Evolutionary conservation across 2,888 invertebrate genomes (phyloP).

Genomic region (Pachymerium ferrugineum): DNA sequence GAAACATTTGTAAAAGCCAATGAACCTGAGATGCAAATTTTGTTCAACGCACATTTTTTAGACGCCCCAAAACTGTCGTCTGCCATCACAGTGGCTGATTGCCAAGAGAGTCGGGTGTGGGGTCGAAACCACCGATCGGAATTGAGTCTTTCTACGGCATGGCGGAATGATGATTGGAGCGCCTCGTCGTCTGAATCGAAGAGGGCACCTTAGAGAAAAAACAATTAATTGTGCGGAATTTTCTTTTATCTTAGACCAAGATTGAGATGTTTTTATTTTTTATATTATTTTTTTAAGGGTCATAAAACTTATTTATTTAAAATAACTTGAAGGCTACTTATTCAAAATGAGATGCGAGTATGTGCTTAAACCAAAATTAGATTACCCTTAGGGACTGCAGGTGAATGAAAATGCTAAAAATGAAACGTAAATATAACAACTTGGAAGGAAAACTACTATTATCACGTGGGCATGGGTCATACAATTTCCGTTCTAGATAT

Average conservation of each 20-base stretch:
- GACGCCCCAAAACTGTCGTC: conserved; percentile 24
- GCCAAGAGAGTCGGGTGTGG: not conserved
- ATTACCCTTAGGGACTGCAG: not conserved
- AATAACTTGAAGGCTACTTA: not conserved
- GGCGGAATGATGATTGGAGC: conserved; percentile 7
- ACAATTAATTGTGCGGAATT: too few species aligned
- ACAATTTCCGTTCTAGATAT: conserved; percentile 17
- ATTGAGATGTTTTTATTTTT: too few species aligned
- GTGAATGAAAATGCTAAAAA: conserved; percentile 4
- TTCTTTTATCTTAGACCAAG: too few species aligned
- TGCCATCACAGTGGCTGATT: not conserved
- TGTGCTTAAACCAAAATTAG: not conserved
- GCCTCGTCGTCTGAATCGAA: conserved; percentile 13
- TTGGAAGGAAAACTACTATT: too few species aligned
- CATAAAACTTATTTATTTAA: conserved; percentile 20
- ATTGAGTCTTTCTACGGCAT: conserved; percentile 8
- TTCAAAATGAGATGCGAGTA: not conserved
- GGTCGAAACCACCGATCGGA: not conserved
- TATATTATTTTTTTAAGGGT: not conserved
- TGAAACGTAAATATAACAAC: conserved; percentile 1
- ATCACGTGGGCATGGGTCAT: too few species aligned
- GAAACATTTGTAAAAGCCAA: not conserved
- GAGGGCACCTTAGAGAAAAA: not conserved
- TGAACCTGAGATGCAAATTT: not conserved
- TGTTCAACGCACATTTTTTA: conserved; percentile 8